Conservation (phyloP, 2,113 vertebrate genomes). For the Macroglossus sobrinus region DNA sequence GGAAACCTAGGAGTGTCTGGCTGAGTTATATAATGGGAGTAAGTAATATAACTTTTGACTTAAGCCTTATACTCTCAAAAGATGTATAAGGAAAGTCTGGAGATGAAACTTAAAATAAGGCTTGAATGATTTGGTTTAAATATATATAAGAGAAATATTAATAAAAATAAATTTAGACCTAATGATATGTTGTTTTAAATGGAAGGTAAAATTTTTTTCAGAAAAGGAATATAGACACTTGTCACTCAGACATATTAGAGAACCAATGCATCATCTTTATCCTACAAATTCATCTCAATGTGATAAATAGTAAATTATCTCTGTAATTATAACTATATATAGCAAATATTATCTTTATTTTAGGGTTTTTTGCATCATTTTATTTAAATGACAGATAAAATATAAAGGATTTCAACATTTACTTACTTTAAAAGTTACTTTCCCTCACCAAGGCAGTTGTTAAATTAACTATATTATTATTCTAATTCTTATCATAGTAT, state of each 20-base stretch:
- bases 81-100: not conserved
- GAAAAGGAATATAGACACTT: not conserved
- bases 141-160: not conserved
- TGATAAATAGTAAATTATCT: not conserved
- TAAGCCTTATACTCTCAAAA: not conserved
- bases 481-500: not conserved
- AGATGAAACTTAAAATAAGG: not conserved
- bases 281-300: not conserved
- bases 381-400: not conserved
- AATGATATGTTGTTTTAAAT: not conserved
- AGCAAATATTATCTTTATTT: not conserved
- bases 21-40: not conserved
- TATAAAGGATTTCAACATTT: not conserved
- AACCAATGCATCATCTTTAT: not conserved
- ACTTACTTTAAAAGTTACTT: not conserved
- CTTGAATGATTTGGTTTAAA: not conserved
- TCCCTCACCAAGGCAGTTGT: not conserved
- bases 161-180: not conserved
- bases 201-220: not conserved
- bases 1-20: not conserved
- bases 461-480: not conserved
- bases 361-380: not conserved
- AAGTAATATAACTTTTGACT: not conserved
- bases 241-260: not conserved
- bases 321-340: not conserved